Conservation (phyloP, 2,113 vertebrate species). For the Hemiscyllium ocellatum region DNA sequence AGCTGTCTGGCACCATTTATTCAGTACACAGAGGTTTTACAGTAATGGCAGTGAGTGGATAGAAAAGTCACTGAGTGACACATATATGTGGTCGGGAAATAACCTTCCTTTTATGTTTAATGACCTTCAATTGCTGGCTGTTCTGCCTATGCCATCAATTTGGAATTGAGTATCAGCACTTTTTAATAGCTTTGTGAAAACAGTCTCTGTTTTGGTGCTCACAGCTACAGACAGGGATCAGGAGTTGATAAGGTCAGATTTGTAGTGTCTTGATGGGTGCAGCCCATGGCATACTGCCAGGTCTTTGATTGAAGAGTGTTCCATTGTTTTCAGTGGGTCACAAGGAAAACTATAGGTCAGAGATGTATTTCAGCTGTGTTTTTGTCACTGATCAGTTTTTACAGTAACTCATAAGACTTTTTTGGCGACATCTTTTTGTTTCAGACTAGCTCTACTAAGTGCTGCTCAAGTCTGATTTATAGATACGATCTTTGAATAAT, state of each 20-base stretch:
- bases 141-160: conserved; percentile 11
- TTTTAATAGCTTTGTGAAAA: background rate
- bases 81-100: background rate
- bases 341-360: background rate
- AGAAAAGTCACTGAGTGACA: background rate
- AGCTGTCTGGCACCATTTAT: background rate
- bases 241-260: background rate
- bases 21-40: background rate
- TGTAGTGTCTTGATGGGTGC: background rate
- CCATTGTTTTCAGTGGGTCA: background rate
- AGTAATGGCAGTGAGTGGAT: background rate
- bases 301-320: background rate
- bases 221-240: background rate
- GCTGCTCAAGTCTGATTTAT: background rate
- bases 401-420: background rate
- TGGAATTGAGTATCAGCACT: background rate
- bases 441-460: background rate
- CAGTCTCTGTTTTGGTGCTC: background rate
- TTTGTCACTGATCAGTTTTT: background rate
- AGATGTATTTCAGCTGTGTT: background rate
- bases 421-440: background rate
- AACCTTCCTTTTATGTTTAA: background rate
- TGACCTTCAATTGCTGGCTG: background rate
- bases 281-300: background rate
- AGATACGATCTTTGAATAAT: background rate